These are phyloP conservation scores for Luperina testacea DNA, from an alignment of 2,888 invertebrate genomes.

Conservation along the genomic window DNA sequence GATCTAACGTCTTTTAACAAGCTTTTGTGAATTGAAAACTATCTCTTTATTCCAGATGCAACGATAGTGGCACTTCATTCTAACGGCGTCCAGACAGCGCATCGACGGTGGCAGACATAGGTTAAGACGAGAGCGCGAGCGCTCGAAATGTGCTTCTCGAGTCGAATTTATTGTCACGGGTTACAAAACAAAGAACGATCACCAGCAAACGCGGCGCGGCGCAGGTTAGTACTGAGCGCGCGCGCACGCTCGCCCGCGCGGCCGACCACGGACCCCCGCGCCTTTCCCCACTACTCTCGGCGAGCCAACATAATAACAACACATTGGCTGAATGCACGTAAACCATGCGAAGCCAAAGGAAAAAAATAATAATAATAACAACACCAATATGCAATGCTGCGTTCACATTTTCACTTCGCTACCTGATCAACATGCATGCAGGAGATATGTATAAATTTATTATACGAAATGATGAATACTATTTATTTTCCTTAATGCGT, in stretches of 20 bases:
- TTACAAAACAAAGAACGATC: conserved; percentile 69
- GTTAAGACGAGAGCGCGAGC: conserved; percentile 86
- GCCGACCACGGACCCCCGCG: conserved; percentile 65
- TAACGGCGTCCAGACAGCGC: conserved; percentile 87
- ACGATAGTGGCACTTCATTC: conserved; percentile 94
- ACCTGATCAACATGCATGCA: conserved; percentile 31
- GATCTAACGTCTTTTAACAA: conserved; percentile 97
- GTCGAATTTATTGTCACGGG: conserved; percentile 89
- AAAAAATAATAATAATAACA: conserved; percentile 45
- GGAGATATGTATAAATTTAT: conserved; percentile 28
- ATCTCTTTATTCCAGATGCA: conserved; percentile 98
- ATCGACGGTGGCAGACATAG: conserved; percentile 88
- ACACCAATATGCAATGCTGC: conserved; percentile 62
- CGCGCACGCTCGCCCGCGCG: conserved; percentile 68
- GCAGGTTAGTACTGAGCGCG: conserved; percentile 78
- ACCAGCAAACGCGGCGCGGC: conserved; percentile 83
- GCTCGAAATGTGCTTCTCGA: conserved; percentile 83
- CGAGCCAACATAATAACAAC: conserved; percentile 48
- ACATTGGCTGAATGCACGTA: conserved; percentile 2
- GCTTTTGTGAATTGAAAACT: conserved; percentile 97
- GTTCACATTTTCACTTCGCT: conserved; percentile 63
- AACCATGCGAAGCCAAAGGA: too few species aligned
- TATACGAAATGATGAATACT: not conserved
- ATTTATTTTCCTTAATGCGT: conserved; percentile 7
- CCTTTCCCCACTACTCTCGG: conserved; percentile 68